Conservation (phyloP, 30 jellyfish, hydroid and myxozoan species). For the Hydra vulgaris region DNA sequence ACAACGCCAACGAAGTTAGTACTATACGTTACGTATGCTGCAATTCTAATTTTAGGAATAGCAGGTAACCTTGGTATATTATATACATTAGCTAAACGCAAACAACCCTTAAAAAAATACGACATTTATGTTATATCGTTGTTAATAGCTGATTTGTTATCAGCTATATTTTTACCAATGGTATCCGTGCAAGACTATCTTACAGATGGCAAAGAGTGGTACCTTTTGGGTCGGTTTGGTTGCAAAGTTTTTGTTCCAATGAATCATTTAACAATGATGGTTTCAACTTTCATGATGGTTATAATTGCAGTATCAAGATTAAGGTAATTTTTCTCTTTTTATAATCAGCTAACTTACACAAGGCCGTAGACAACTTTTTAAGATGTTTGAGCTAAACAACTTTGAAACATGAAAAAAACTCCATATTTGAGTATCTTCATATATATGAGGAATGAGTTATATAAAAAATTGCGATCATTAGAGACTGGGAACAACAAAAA, state of each 20-base stretch:
- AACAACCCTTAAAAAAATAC: constrained; percentile 1
- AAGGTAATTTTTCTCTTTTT: not conserved
- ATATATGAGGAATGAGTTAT: too few relatives aligned
- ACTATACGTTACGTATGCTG: not conserved
- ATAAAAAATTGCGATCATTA: too few relatives aligned
- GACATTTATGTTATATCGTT: constrained; percentile 15
- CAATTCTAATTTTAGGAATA: constrained; percentile 11
- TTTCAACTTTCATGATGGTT: constrained; percentile 18
- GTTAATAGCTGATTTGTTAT: constrained; percentile 13
- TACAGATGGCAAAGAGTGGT: constrained; percentile 1
- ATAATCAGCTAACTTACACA: not conserved
- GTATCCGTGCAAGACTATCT: constrained; percentile 8
- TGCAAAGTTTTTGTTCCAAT: constrained; percentile 23
- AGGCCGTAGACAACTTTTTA: not conserved
- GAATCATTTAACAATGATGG: constrained; percentile 20
- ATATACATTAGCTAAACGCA: constrained; percentile 8
- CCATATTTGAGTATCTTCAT: too few relatives aligned
- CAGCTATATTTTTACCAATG: constrained; percentile 13
- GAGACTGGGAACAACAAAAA: too few relatives aligned
- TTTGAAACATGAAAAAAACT: too few relatives aligned
- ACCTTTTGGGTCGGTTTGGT: constrained; percentile 11
- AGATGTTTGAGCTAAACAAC: too few relatives aligned
- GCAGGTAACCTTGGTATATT: constrained; percentile 4
- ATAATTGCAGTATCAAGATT: constrained; percentile 7
- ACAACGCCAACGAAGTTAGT: constrained; percentile 7